Conservation (phyloP, 2,888 invertebrate genomes). For the Andrena dorsata region DNA sequence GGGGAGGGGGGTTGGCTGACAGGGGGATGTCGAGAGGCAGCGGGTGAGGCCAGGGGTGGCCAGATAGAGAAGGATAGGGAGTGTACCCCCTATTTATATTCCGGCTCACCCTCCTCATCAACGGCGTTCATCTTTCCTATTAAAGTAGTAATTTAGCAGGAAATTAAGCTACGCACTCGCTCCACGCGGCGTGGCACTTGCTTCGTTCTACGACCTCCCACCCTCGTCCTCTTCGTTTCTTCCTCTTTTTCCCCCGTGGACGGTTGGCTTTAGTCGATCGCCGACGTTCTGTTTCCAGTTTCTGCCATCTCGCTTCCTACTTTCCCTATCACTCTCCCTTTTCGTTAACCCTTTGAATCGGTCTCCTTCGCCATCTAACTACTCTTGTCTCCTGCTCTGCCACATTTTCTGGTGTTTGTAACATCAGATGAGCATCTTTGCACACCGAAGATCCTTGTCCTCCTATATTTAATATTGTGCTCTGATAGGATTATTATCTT, state of each 20-base stretch:
- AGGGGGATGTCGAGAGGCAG: slow-evolving; percentile 50
- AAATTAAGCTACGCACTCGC: slow-evolving; percentile 85
- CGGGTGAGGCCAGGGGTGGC: slow-evolving; percentile 44
- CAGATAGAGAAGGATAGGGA: slow-evolving; percentile 64
- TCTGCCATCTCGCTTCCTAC: slow-evolving; percentile 17
- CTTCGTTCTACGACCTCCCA: slow-evolving; percentile 73
- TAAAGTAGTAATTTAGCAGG: slow-evolving; percentile 85
- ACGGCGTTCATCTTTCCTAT: slow-evolving; percentile 85
- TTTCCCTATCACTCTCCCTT: background rate
- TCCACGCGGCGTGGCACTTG: slow-evolving; percentile 77
- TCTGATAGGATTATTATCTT: too few relatives aligned
- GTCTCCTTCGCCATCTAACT: slow-evolving; percentile 15
- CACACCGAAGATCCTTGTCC: too few relatives aligned
- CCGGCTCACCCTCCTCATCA: slow-evolving; percentile 85
- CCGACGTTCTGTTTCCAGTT: slow-evolving; percentile 52
- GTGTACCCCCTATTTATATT: slow-evolving; percentile 84
- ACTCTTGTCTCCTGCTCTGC: slow-evolving; percentile 22
- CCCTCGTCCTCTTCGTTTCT: slow-evolving; percentile 46
- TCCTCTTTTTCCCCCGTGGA: slow-evolving; percentile 18
- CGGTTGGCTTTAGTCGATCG: slow-evolving; percentile 49
- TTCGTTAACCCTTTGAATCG: slow-evolving; percentile 11
- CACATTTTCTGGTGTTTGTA: slow-evolving; percentile 8
- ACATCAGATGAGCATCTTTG: too few relatives aligned
- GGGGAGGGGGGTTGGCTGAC: slow-evolving; percentile 40
- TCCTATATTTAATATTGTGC: too few relatives aligned